phyloP scores from a whole-genome alignment of 2,888 invertebrate genomes.

The Pegoplata infirma region DNA sequence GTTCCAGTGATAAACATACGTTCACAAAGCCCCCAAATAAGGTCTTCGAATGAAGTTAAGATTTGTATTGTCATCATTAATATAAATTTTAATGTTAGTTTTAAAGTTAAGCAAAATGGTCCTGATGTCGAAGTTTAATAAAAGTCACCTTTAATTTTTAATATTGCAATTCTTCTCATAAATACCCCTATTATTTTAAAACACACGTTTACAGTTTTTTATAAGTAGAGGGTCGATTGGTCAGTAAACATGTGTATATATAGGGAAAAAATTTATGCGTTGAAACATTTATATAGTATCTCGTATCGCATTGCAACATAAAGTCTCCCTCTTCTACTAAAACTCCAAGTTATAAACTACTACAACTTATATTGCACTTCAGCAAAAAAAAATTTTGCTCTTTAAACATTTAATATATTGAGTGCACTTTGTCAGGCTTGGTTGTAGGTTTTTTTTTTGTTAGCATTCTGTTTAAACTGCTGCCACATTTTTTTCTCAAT shows the following conservation, averaged over 20 bases:
- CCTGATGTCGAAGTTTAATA: too few relatives aligned
- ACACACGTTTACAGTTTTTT: neutral
- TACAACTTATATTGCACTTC: neutral
- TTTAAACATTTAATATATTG: constrained; percentile 45
- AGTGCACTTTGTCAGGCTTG: constrained; percentile 54
- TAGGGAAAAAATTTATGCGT: neutral
- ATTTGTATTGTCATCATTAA: too few relatives aligned
- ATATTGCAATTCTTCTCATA: neutral
- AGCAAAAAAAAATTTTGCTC: constrained; percentile 33
- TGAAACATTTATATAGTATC: too few relatives aligned
- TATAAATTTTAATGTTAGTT: too few relatives aligned
- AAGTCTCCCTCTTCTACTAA: neutral
- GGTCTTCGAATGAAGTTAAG: too few relatives aligned
- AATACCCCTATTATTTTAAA: neutral
- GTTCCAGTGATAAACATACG: too few relatives aligned
- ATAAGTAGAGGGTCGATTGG: neutral
- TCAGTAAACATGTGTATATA: neutral
- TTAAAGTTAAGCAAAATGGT: too few relatives aligned
- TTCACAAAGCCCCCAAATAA: too few relatives aligned
- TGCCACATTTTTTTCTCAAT: constrained; percentile 6
- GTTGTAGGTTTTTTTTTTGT: constrained; percentile 6
- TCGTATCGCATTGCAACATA: neutral
- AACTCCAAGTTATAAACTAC: neutral
- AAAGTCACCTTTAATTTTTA: too few relatives aligned
- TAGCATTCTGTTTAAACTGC: constrained; percentile 9